Conservation (phyloP, 2,888 invertebrate species). For the Elmis aenea region DNA sequence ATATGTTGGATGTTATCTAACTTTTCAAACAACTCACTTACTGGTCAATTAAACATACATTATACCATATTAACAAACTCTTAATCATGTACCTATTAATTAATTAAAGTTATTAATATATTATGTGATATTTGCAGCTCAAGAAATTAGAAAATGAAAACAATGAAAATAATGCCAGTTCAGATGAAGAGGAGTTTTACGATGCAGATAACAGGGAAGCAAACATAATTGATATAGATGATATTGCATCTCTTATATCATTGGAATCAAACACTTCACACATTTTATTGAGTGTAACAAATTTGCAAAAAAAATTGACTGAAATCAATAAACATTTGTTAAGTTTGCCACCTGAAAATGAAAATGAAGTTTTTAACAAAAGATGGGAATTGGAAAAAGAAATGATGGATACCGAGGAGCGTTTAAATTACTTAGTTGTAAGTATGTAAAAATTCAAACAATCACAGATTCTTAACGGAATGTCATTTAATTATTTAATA, state of each 20-base stretch:
- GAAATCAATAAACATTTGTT: constrained; percentile 2
- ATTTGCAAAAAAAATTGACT: neutral
- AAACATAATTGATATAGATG: constrained; percentile 8
- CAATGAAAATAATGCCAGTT: constrained; percentile 2
- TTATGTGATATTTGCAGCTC: too few species aligned
- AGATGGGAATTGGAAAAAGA: constrained; percentile 28
- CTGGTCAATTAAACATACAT: too few species aligned
- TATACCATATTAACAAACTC: too few species aligned
- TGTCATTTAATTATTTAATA: too few species aligned
- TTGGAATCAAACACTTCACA: neutral
- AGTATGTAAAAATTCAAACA: too few species aligned
- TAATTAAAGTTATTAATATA: too few species aligned
- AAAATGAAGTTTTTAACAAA: constrained; percentile 24
- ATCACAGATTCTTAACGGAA: too few species aligned
- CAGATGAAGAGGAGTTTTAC: constrained; percentile 12
- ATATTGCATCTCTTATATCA: constrained; percentile 4
- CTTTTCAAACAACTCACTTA: too few species aligned
- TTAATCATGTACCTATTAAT: too few species aligned
- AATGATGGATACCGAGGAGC: constrained; percentile 34
- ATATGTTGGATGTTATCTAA: too few species aligned
- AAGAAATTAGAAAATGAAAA: too few species aligned
- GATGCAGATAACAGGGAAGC: constrained; percentile 10
- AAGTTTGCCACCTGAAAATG: too few species aligned
- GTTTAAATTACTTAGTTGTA: constrained; percentile 40
- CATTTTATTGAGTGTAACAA: neutral